These are phyloP conservation scores for Zaprionus lineosus DNA, from an alignment of 2,888 invertebrate genomes.

Conservation along the genomic window DNA sequence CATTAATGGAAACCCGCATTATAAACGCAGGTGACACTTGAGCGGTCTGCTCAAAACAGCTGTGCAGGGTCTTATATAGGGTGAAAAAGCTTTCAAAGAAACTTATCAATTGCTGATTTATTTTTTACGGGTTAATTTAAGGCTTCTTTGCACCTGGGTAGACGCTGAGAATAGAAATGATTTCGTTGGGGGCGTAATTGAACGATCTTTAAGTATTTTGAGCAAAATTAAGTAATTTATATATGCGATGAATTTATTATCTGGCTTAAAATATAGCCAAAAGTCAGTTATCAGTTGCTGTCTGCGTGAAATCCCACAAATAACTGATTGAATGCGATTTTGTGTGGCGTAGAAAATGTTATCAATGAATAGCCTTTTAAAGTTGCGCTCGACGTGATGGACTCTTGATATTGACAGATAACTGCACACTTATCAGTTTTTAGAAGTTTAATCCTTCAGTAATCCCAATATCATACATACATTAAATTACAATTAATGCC, in stretches of 20 bases:
- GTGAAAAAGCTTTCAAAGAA: not conserved
- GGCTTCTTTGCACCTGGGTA: no score
- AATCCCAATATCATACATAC: no score
- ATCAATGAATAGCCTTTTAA: not conserved
- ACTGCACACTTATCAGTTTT: no score
- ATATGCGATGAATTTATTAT: no score
- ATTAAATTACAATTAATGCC: no score
- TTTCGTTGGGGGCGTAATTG: constrained; percentile 2
- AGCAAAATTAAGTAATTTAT: constrained; percentile 16
- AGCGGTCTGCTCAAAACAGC: constrained; percentile 4
- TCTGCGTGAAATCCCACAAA: not conserved
- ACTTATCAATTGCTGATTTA: constrained; percentile 30
- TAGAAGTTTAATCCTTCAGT: no score
- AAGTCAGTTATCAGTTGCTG: not conserved
- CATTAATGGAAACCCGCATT: constrained; percentile 31
- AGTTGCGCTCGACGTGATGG: no score
- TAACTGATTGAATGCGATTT: not conserved
- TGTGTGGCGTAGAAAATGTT: not conserved
- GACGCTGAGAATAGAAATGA: no score
- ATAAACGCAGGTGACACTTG: constrained; percentile 14
- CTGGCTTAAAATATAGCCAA: no score
- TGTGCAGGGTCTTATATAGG: constrained; percentile 33
- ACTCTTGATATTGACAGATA: no score
- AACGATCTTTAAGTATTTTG: not conserved
- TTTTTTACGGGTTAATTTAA: no score